These are phyloP conservation scores for Dicentrarchus labrax DNA, from an alignment of 2,113 vertebrate species.

Conservation along the genomic window DNA sequence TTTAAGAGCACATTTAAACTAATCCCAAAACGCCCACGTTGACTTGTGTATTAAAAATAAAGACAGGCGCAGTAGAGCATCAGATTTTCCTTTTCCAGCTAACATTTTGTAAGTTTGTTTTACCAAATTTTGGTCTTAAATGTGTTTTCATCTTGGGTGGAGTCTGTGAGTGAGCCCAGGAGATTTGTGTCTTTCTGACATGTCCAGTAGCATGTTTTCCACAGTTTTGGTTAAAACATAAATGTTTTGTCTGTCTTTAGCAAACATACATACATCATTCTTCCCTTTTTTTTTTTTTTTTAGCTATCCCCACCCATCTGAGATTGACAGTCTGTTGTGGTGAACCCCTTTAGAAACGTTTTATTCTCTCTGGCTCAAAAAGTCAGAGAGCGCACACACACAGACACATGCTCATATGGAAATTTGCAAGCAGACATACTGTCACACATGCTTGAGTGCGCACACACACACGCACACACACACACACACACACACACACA, in stretches of 20 bases:
- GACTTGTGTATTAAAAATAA: slow-evolving; percentile 11
- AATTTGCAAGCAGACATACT: slow-evolving; percentile 32
- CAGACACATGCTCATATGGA: slow-evolving; percentile 22
- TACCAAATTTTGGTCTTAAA: neutral
- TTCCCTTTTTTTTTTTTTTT: neutral
- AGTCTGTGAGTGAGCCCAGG: neutral
- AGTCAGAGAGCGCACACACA: slow-evolving; percentile 12
- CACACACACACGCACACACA: slow-evolving; percentile 1
- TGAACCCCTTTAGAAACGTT: slow-evolving; percentile 3
- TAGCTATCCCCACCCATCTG: slow-evolving; percentile 29
- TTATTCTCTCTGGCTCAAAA: slow-evolving; percentile 14
- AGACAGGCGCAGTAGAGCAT: neutral
- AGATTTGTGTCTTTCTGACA: slow-evolving; percentile 54
- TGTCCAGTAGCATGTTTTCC: slow-evolving; percentile 29
- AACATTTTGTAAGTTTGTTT: neutral
- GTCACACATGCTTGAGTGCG: slow-evolving; percentile 7
- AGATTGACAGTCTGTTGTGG: slow-evolving; percentile 32
- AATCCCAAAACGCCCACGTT: slow-evolving; percentile 8
- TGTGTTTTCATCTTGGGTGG: slow-evolving; percentile 49
- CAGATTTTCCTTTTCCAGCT: slow-evolving; percentile 1
- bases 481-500: slow-evolving; percentile 6
- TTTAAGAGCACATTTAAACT: slow-evolving; percentile 21
- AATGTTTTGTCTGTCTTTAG: slow-evolving; percentile 21
- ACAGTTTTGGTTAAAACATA: slow-evolving; percentile 18
- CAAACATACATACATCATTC: slow-evolving; percentile 7